phyloP scores from a whole-genome alignment of 2,888 invertebrate genomes.

The Entomobrya proxima region DNA sequence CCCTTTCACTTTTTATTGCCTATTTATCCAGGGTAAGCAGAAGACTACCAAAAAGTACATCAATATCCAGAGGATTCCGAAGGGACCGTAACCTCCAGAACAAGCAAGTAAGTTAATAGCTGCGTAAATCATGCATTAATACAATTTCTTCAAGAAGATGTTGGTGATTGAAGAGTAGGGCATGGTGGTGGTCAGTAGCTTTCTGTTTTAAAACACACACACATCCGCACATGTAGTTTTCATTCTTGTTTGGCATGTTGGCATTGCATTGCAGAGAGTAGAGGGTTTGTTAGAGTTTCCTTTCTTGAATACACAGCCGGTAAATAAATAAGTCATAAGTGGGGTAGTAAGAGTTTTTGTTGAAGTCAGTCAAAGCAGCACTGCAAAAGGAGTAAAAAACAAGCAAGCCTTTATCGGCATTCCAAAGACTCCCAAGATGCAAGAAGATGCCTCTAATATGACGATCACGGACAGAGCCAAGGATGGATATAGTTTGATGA shows the following conservation, averaged over 20 bases:
- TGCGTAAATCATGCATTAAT: constrained; percentile 52
- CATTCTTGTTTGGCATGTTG: too few species aligned
- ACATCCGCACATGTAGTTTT: too few species aligned
- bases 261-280: too few species aligned
- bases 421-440: too few species aligned
- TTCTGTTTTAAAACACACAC: too few species aligned
- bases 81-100: not conserved
- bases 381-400: too few species aligned
- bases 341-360: not conserved
- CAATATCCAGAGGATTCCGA: not conserved
- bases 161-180: not conserved
- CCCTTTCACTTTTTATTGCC: not conserved
- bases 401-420: too few species aligned
- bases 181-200: not conserved
- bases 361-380: not conserved
- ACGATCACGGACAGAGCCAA: too few species aligned
- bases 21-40: not conserved
- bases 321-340: constrained; percentile 17
- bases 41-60: not conserved
- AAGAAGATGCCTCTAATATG: too few species aligned
- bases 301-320: not conserved
- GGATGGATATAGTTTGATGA: too few species aligned
- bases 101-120: constrained; percentile 14
- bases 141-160: not conserved
- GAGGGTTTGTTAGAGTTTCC: too few species aligned